These are phyloP conservation scores for Coecobrya sp. DNA, from an alignment of 2,888 invertebrate genomes.

Conservation along the genomic window DNA sequence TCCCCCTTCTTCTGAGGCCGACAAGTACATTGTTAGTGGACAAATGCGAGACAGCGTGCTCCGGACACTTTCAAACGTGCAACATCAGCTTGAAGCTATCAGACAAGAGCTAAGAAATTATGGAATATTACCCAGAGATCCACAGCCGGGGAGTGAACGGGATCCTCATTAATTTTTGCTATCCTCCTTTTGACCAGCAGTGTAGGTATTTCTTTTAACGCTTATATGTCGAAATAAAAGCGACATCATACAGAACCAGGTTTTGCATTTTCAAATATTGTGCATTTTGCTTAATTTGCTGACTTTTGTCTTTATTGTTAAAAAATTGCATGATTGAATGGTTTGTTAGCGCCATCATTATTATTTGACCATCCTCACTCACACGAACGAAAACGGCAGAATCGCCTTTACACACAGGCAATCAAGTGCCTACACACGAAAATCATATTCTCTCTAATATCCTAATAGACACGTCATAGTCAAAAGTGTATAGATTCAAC, in stretches of 20 bases:
- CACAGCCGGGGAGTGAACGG: no score
- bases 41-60: constrained; percentile 59
- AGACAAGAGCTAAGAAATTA: constrained; percentile 33
- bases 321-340: constrained; percentile 42
- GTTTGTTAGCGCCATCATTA: constrained; percentile 36
- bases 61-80: constrained; percentile 54
- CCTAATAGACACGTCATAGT: constrained; percentile 41
- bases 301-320: constrained; percentile 40
- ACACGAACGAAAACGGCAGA: neutral
- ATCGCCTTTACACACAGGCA: neutral
- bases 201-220: no score
- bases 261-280: constrained; percentile 57
- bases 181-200: no score
- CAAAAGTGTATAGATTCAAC: neutral
- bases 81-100: constrained; percentile 61
- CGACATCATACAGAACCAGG: neutral
- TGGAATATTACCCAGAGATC: constrained; percentile 20
- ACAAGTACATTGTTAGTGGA: no score
- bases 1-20: no score
- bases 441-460: neutral
- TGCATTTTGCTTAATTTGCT: constrained; percentile 52
- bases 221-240: no score
- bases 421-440: constrained; percentile 1
- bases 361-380: neutral
- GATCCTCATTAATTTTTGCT: no score